Evolutionary conservation across 2,797 vertebrate genomes (phyloP), one percentile per base, ranked within the genome.

Genomic region (Halcyon smyrnensis): DNA sequence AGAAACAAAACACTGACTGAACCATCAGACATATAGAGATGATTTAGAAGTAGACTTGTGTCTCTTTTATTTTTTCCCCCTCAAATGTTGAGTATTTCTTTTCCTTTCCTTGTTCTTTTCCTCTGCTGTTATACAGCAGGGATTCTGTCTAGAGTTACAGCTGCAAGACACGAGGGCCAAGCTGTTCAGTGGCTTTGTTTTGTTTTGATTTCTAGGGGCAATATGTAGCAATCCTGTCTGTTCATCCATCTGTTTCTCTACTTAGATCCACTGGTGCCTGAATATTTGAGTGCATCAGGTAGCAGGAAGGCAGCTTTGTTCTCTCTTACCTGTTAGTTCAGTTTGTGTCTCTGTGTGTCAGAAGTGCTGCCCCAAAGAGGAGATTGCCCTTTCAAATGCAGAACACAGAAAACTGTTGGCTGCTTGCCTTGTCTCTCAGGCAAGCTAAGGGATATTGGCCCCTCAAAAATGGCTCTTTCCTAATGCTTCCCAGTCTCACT

Each of bases 111-210:
- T 86, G 24, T 41, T 96, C 28, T 50, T 95, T 89, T 76, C 45
- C 13, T 84, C 45, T 84, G 62, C 36, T 54, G 18, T 90, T 76
- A 25, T 78, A 39, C 57, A 57, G 78, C 87, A 63, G 86, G 68
- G 57, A 89, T 89, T 91, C 50, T 77, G 48, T 93, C 68, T 95
- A 20, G 57, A 78, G 30, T 87, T 97, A 73, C 92, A 97, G 94
- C 95, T 96, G 97, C 65, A 90, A 73, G 84, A 82, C 9, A 17
- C 6, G 51, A 57, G 80, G 59, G 78, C 89, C 91, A 94, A 87
- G 54, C 28, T 68, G 50, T 73, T 89, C 57, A 36, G 80, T 95
- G 28, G 30, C 64, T 91, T 96, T 81, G 59, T 78, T 92, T 94
- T 92, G 54, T 62, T 97, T 95, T 90, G 67, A 65, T 93, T 93